Percentiles rank a stretch among this genome's conserved stretches.
Conservation (phyloP, 1,140 invertebrate species). For the Achatina immaculata region DNA sequence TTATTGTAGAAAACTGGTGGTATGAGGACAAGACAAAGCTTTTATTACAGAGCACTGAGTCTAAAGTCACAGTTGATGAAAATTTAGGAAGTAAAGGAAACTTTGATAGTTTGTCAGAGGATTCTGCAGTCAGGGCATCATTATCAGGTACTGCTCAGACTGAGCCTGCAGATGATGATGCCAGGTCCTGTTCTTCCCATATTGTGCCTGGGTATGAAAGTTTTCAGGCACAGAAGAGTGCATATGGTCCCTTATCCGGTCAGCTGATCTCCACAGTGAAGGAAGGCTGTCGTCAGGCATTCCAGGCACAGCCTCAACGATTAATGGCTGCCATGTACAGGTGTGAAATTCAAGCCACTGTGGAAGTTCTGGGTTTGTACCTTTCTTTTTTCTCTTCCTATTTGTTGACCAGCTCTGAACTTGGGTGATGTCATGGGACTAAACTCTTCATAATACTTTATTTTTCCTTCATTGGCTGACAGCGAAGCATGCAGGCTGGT, state of each 20-base stretch:
- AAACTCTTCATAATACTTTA: no score
- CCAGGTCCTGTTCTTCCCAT: not conserved
- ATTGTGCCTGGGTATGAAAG: constrained; percentile 6
- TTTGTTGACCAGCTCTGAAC: no score
- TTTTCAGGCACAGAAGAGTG: constrained; percentile 34
- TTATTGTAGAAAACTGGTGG: constrained; percentile 82
- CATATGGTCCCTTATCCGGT: constrained; percentile 77
- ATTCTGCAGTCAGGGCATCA: not conserved
- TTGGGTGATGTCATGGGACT: no score
- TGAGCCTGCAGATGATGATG: no score
- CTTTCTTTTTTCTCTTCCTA: constrained; percentile 1
- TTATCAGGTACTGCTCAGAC: no score
- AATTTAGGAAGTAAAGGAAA: not conserved
- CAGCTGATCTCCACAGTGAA: constrained; percentile 93
- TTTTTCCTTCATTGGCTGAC: no score
- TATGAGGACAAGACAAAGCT: constrained; percentile 23
- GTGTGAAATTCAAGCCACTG: constrained; percentile 91
- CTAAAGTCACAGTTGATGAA: not conserved
- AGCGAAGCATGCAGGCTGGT: no score
- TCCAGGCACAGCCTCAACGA: constrained; percentile 90
- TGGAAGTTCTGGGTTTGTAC: constrained; percentile 90
- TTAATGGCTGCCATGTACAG: constrained; percentile 97
- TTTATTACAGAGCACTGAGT: not conserved
- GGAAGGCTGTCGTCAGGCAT: constrained; percentile 88
- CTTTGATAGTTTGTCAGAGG: not conserved